Base-by-base conservation (phyloP, 2,797 vertebrate genomes). In the Coracias cyanogaster region DNA sequence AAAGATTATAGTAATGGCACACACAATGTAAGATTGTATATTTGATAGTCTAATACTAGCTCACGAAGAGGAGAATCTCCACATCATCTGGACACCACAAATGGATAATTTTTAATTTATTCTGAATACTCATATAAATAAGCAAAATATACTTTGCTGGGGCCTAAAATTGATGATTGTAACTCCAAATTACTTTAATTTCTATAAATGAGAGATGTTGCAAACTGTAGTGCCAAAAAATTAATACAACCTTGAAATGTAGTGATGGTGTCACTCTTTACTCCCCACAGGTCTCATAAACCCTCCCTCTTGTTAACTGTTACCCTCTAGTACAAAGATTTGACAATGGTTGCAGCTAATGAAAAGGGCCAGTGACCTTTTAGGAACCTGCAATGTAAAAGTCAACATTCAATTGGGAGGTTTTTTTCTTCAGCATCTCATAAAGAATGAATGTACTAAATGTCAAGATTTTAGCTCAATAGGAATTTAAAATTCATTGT, bases 401-500 rank as follows among this genome's bases (percentile, higher is more conserved):
- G 33, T 82, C 81, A 94, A 87, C 95, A 97, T 87, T 89, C 76
- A 96, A 46, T 39, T 80, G 67, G 35, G 48, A 90, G 62, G 54
- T 46, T 83, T 93, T 78, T 85, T 93, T 87, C 25, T 8, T 82
- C 48, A 64, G 31, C 20, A 46, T 52, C 60, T 92, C 82, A 91
- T 80, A 78, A 92, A 94, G 84, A 89, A 87, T 78, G 64, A 82
- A 91, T 77, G 31, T n/a, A 64, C 55, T 89, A 89, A 95, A 97
- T 95, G 84, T 91, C 93, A 95, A 89, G 78, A 97, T 87, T 96
- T 94, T 93, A 92, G 28, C 64, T 91, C 71, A 89, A 85, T 29
- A 82, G 19, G 29, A 90, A 86, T 92, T 95, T 80, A 85, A 92
- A 94, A 94, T 91, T 95, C 82, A 60, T 86, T 92, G 71, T 78